A percentile compares a stretch with the other conserved stretches of the same genome.
Evolutionary conservation across 2,113 vertebrate genomes (phyloP).

Genomic region (Rhea americana): DNA sequence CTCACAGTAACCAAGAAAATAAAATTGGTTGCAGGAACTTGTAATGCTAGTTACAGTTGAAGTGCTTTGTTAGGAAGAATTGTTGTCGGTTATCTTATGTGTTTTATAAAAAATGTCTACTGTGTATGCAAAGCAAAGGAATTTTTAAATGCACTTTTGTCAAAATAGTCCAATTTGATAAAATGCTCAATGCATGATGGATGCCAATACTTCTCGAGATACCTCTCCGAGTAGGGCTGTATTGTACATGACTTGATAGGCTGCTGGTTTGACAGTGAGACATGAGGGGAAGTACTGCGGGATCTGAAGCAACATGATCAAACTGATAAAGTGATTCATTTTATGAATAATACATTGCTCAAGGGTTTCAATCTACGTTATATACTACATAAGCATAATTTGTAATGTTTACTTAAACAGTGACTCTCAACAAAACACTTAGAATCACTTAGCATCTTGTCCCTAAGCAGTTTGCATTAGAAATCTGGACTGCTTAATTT

Average conservation of each 20-base stretch:
- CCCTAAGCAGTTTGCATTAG: conserved; percentile 64
- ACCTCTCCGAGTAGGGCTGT: fast-evolving
- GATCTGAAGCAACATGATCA: conserved; percentile 31
- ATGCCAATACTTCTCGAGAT: background rate
- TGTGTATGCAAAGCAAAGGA: background rate
- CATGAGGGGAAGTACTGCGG: background rate
- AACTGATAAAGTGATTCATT: conserved; percentile 70
- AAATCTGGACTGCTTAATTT: conserved; percentile 71
- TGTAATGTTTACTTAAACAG: conserved; percentile 79
- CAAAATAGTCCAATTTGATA: background rate
- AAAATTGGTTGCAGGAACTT: background rate
- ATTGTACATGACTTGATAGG: background rate
- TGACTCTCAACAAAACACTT: conserved; percentile 74
- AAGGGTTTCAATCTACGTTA: conserved; percentile 58
- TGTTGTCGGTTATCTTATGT: background rate
- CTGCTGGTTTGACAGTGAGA: background rate
- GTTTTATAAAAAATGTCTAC: background rate
- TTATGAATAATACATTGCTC: conserved; percentile 76
- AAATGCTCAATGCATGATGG: background rate
- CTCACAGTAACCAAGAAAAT: background rate
- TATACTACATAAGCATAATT: conserved; percentile 73
- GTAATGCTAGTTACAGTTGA: background rate
- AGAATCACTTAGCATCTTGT: conserved; percentile 73
- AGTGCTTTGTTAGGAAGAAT: background rate
- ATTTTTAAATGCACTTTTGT: background rate